Evolutionary conservation across 2,797 vertebrate genomes (phyloP).

Genomic region (Rhinophrynus dorsalis): DNA sequence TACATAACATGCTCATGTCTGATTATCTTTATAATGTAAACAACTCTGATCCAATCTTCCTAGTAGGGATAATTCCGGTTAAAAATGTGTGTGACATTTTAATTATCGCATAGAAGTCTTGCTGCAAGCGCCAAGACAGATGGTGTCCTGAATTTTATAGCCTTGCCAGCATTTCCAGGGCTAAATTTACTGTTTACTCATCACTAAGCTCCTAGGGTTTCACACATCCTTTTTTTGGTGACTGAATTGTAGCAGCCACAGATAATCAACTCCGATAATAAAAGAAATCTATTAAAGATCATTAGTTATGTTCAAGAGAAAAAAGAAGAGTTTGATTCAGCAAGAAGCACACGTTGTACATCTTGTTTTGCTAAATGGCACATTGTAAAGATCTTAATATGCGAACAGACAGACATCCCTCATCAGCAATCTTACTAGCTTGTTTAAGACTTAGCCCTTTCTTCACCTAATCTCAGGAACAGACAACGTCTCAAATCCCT

Average conservation of each 20-base stretch:
- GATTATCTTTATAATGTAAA: slow-evolving; percentile 51
- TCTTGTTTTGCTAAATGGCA: slow-evolving; percentile 3
- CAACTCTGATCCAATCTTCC: slow-evolving; percentile 45
- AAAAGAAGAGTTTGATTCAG: slow-evolving; percentile 19
- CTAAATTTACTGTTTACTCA: slow-evolving; percentile 63
- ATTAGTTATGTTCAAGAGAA: slow-evolving; percentile 35
- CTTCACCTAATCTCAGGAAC: no score
- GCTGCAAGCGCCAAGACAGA: slow-evolving; percentile 67
- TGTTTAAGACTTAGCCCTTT: no score
- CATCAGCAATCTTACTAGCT: no score
- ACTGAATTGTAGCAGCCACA: not conserved
- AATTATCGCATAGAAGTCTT: slow-evolving; percentile 69
- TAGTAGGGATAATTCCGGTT: slow-evolving; percentile 59
- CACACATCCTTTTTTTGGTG: slow-evolving; percentile 31
- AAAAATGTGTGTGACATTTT: slow-evolving; percentile 66
- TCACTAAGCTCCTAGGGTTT: slow-evolving; percentile 51
- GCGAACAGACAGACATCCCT: no score
- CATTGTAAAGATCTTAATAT: not conserved
- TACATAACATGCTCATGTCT: slow-evolving; percentile 49
- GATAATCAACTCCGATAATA: not conserved
- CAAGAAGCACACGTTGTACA: not conserved
- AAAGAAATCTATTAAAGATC: not conserved
- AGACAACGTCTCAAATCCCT: no score
- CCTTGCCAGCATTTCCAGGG: slow-evolving; percentile 60
- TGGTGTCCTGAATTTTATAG: slow-evolving; percentile 69